Evolutionary conservation across 1,140 invertebrate species (phyloP), one percentile per base, ranked within the genome.

Genomic region (Zaprionus kolodkinae): DNA sequence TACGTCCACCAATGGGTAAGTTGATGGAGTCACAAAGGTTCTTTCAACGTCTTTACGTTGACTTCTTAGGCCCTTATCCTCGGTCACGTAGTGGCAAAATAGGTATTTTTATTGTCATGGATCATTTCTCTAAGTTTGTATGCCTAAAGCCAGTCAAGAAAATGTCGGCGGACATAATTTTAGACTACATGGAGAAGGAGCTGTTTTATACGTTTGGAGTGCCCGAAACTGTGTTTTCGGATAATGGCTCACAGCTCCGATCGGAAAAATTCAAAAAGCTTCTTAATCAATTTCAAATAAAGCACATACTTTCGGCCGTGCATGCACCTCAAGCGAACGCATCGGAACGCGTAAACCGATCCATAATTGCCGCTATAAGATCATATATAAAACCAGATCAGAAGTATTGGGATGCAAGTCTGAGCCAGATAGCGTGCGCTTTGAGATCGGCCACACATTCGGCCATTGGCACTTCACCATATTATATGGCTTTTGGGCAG

Each of bases 241-340:
- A n/a, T n/a, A n/a, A n/a, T n/a, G n/a, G n/a, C n/a, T n/a, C n/a
- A n/a, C n/a, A n/a, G n/a, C n/a, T n/a, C n/a, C 43, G 21, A 9
- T 68, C 59, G 0, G 38, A 56, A 6, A 35, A 17, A 1, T 67
- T 76, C 48, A 30, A 68, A 10, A 3, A 56, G 2, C 45, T 76
- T n/a, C 15, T 76, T 10, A 27, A 38, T 7, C 11, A 54, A 25
- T 60, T 57, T 30, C 35, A 57, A 3, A 17, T 70, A 12, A 11
- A 3, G 1, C 73, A 76, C 25, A 43, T 40, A 13, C n/a, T 30
- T 6, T 57, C 72, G 2, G 66, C 72, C 7, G 25, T 69, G n/a
- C 36, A 76, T 55, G 25, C 73, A 5, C 73, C 73, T 5, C 73
- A 76, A 71, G 61, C 73, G 3, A 76, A 76, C 45, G 68, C 68